Evolutionary conservation across 2,113 vertebrate genomes (phyloP), one percentile per base, ranked within the genome.

Genomic region (Chauna torquata): DNA sequence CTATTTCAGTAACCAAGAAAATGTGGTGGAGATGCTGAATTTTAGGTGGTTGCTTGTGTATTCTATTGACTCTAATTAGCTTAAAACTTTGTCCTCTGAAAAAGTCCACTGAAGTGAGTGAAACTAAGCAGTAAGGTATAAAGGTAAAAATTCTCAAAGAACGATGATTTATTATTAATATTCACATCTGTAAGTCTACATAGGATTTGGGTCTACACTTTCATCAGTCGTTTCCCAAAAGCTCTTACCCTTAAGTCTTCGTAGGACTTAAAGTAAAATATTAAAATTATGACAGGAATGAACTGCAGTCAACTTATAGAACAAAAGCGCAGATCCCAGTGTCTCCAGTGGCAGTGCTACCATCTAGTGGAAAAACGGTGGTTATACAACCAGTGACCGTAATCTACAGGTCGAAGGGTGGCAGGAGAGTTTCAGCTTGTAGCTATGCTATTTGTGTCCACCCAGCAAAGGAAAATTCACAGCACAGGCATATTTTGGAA

Each of bases 331-430:
- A 15, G 20, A 52, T 71, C 25, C 12, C 30, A 25, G 24, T 61
- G 44, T 96, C 25, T 86, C n/a, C 75, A 90, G 49, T 82, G 94
- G 16, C 10, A 92, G 6, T 83, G 84, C 30, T 97, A 94, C 97
- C 98, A 98, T 89, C 98, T 98, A 93, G 96, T 96, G 98, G 97
- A 92, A 8, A 4, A 14, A 17, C 16, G 74, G 0, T 2, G 45
- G 24, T n/a, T 90, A n/a, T 54, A 64, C 90, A 96, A 20, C 25
- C 38, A 83, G 17, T 25, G 12, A 64, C 20, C 57, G n/a, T 23
- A 55, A 22, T 8, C 2, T 24, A 0, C 11, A 42, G 2, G 8
- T 28, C 14, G 13, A 30, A 68, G 8, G 3, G 16, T 14, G 38
- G 55, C 44, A 74, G 18, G 25, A 80, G 6, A 38, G 11, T 55